phyloP scores from a whole-genome alignment of 2,113 vertebrate species.

The Hippocampus mohnikei region DNA sequence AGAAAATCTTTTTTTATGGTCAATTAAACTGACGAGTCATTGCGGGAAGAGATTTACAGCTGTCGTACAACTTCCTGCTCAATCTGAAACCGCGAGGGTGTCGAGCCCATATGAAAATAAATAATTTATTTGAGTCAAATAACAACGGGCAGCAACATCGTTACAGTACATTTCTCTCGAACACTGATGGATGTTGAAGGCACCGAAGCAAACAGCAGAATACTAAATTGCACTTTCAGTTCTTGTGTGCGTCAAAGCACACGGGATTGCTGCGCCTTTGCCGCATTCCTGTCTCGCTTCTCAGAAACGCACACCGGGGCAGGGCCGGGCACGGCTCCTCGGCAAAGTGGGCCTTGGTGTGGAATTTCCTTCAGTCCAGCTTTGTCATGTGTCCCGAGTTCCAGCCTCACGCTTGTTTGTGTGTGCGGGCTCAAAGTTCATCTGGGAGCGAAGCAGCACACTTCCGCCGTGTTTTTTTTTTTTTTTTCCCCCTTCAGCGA shows the following conservation, averaged over 20 bases:
- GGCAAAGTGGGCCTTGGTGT: slow-evolving; percentile 28
- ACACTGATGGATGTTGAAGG: slow-evolving; percentile 19
- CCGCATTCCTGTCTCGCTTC: slow-evolving; percentile 43
- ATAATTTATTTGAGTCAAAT: slow-evolving; percentile 60
- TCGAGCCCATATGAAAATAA: slow-evolving; percentile 16
- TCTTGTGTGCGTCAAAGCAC: background rate
- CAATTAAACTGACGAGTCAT: too few relatives aligned
- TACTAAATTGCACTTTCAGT: background rate
- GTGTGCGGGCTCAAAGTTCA: slow-evolving; percentile 16
- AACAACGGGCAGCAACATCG: slow-evolving; percentile 13
- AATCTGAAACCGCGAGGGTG: background rate
- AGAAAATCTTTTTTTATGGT: too few relatives aligned
- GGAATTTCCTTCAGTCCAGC: slow-evolving; percentile 10
- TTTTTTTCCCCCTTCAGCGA: slow-evolving; percentile 63
- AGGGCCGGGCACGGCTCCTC: background rate
- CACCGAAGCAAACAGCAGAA: slow-evolving; percentile 15
- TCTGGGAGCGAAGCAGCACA: slow-evolving; percentile 10
- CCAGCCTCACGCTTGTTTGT: background rate
- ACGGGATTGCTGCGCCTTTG: slow-evolving; percentile 39
- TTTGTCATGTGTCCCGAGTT: background rate
- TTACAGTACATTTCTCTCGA: background rate
- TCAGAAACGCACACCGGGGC: slow-evolving; percentile 5
- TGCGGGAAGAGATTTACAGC: too few relatives aligned
- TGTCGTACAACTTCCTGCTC: background rate
- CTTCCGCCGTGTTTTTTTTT: slow-evolving; percentile 2